phyloP scores from a whole-genome alignment of 2,797 vertebrate species.

The Dendrocincla fuliginosa region DNA sequence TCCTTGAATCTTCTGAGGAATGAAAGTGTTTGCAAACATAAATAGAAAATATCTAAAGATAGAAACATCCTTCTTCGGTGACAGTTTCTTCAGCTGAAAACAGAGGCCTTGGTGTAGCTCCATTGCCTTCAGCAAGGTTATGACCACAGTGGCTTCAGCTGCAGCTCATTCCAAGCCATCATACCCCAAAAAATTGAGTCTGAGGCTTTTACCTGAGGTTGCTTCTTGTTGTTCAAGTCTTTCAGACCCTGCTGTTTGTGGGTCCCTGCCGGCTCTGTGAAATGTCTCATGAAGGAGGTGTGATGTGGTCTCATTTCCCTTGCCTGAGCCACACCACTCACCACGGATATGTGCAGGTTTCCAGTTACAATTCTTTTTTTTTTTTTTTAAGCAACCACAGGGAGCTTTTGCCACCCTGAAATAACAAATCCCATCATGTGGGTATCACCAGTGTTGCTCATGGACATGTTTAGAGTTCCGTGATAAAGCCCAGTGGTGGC shows the following conservation, averaged over 20 bases:
- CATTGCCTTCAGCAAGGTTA: not conserved
- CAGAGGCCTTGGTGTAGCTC: not conserved
- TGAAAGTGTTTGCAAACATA: not conserved
- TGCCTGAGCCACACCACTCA: fast-evolving
- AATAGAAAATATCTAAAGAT: not conserved
- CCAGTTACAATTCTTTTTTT: not conserved
- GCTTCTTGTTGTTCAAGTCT: not conserved
- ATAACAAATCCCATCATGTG: not conserved
- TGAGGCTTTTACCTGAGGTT: not conserved
- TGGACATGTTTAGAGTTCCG: fast-evolving
- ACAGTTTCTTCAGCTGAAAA: not conserved
- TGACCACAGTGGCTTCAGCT: not conserved
- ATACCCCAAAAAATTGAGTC: not conserved
- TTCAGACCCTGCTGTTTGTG: fast-evolving
- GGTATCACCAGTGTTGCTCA: fast-evolving
- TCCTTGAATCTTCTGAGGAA: not conserved
- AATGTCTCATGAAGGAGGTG: fast-evolving
- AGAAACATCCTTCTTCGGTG: not conserved
- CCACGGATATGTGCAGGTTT: fast-evolving
- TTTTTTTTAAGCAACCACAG: not conserved
- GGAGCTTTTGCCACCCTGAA: not conserved
- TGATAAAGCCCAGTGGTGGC: fast-evolving
- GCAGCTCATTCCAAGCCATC: fast-evolving
- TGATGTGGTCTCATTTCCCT: not conserved
- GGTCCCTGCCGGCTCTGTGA: not conserved